These are phyloP conservation scores for Reinhardtius hippoglossoides DNA, from an alignment of 2,113 vertebrate species.

Conservation along the genomic window DNA sequence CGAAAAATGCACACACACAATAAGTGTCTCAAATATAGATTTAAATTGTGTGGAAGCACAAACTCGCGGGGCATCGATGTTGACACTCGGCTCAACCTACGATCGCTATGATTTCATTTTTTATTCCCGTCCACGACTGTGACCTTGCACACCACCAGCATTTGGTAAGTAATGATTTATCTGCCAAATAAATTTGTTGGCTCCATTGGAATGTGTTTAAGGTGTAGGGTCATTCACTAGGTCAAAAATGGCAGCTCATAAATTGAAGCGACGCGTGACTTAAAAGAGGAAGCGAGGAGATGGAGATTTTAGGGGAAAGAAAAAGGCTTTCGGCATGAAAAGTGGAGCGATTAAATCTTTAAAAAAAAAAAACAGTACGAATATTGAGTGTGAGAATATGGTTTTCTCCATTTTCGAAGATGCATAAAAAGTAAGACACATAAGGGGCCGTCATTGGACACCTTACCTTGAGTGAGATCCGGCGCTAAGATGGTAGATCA, in stretches of 20 bases:
- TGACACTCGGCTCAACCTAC: constrained; percentile 44
- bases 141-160: constrained; percentile 75
- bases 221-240: constrained; percentile 71
- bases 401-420: constrained; percentile 21
- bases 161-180: constrained; percentile 82
- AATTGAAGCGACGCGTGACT: constrained; percentile 66
- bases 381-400: constrained; percentile 24
- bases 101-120: constrained; percentile 71
- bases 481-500: constrained; percentile 53
- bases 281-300: constrained; percentile 25
- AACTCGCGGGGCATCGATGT: constrained; percentile 24
- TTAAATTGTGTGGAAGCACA: constrained; percentile 19
- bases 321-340: constrained; percentile 37
- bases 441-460: constrained; percentile 52
- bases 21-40: constrained; percentile 5
- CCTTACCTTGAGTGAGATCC: constrained; percentile 74
- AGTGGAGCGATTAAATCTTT: constrained; percentile 1
- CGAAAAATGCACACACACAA: constrained; percentile 3
- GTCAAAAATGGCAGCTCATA: constrained; percentile 80
- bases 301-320: background rate
- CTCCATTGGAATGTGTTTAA: constrained; percentile 81
- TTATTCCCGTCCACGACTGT: constrained; percentile 65
- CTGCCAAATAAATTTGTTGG: constrained; percentile 80
- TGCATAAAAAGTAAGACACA: constrained; percentile 49
- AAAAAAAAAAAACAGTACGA: constrained; percentile 18